phyloP scores from a whole-genome alignment of 1,140 invertebrate genomes.

The Lucilia sericata region DNA sequence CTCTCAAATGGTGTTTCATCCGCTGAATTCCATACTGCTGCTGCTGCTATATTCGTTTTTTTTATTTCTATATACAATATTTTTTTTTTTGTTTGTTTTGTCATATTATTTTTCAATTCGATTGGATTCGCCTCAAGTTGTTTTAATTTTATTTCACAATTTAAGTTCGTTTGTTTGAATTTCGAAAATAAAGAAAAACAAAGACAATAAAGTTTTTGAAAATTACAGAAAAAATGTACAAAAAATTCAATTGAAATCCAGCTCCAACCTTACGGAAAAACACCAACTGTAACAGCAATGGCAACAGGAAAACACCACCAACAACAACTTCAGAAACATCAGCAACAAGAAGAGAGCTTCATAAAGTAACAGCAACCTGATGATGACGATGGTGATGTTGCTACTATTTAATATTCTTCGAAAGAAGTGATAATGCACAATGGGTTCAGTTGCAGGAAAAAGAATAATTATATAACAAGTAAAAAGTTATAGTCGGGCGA shows the following conservation, averaged over 20 bases:
- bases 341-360: neutral
- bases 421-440: neutral
- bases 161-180: conserved; percentile 49
- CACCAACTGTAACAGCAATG: neutral
- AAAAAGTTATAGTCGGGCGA: too few species aligned
- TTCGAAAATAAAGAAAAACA: neutral
- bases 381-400: neutral
- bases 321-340: neutral
- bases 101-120: conserved; percentile 41
- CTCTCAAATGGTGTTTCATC: neutral
- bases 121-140: conserved; percentile 44
- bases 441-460: neutral
- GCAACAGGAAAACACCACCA: neutral
- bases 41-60: neutral
- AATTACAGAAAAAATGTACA: neutral
- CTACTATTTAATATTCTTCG: conserved; percentile 1
- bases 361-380: conserved; percentile 12
- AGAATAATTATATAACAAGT: too few species aligned
- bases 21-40: too few species aligned
- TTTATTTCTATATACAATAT: neutral
- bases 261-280: neutral
- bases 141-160: conserved; percentile 50
- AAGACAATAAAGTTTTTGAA: neutral
- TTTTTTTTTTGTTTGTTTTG: conserved; percentile 22
- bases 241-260: neutral